Percentiles rank a stretch among this genome's conserved stretches.
Conservation (phyloP, 2,888 invertebrate genomes). For the Micoletzkya japonica region DNA sequence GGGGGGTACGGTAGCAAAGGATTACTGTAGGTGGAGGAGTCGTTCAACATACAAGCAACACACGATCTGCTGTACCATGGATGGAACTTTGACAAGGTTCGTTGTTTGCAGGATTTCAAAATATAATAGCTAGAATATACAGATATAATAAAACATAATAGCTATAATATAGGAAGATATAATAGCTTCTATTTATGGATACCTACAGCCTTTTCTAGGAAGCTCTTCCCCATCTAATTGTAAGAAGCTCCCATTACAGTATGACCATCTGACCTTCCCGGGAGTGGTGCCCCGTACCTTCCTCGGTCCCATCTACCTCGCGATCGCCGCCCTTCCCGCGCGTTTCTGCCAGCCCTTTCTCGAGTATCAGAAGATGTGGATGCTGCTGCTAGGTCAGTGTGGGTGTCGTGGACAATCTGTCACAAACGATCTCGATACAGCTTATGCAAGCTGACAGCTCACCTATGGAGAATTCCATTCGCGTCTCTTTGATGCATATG, state of each 20-base stretch:
- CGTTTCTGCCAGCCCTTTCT: slow-evolving; percentile 38
- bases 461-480: no score
- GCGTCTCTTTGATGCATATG: no score
- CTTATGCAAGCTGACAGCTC: no score
- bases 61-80: slow-evolving; percentile 89
- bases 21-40: slow-evolving; percentile 97
- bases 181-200: no score
- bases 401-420: no score
- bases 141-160: no score
- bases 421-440: no score
- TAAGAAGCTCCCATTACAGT: slow-evolving; percentile 72
- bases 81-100: slow-evolving; percentile 30
- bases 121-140: no score
- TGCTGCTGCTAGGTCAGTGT: slow-evolving; percentile 49
- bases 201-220: neutral
- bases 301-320: slow-evolving; percentile 83
- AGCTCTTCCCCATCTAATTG: neutral
- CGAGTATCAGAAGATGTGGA: slow-evolving; percentile 51
- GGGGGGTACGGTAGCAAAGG: no score
- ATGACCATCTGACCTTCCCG: slow-evolving; percentile 95
- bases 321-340: slow-evolving; percentile 31
- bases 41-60: slow-evolving; percentile 96
- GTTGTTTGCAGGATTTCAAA: no score
- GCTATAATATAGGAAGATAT: no score
- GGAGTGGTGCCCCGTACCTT: slow-evolving; percentile 95